phyloP scores from a whole-genome alignment of 2,888 invertebrate species.

The Macrophya alboannulata region DNA sequence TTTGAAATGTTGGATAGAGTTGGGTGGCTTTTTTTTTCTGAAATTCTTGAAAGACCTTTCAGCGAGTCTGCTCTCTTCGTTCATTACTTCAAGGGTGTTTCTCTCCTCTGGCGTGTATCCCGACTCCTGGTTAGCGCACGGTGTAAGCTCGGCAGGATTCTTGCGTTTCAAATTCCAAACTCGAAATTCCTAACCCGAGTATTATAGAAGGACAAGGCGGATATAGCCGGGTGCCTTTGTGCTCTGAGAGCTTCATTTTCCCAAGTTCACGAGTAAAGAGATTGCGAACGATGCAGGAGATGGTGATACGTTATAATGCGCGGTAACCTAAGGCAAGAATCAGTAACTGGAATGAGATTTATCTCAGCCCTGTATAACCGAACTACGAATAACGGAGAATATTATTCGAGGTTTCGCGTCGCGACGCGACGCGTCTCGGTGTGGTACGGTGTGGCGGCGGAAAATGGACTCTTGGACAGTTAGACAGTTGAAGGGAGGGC shows the following conservation, averaged over 20 bases:
- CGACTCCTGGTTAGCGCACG: not conserved
- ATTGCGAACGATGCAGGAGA: not conserved
- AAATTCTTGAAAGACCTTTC: not conserved
- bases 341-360: slow-evolving; percentile 16
- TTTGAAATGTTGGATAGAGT: too few species aligned
- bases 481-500: slow-evolving; percentile 48
- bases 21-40: not conserved
- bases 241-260: not conserved
- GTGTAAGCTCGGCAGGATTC: slow-evolving; percentile 24
- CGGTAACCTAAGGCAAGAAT: not conserved
- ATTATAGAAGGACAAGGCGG: slow-evolving; percentile 8
- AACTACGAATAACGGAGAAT: slow-evolving; percentile 29
- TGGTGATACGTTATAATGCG: not conserved
- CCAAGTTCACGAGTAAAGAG: not conserved
- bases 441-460: not conserved
- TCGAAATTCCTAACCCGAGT: slow-evolving; percentile 25
- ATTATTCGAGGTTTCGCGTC: slow-evolving; percentile 21
- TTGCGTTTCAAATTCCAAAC: slow-evolving; percentile 38
- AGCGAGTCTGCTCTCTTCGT: not conserved
- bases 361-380: not conserved
- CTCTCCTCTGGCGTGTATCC: not conserved
- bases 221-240: slow-evolving; percentile 15
- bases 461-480: slow-evolving; percentile 55
- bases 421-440: not conserved
- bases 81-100: not conserved